Conservation (phyloP, 1,140 invertebrate species). For the Euwallacea fornicatus region DNA sequence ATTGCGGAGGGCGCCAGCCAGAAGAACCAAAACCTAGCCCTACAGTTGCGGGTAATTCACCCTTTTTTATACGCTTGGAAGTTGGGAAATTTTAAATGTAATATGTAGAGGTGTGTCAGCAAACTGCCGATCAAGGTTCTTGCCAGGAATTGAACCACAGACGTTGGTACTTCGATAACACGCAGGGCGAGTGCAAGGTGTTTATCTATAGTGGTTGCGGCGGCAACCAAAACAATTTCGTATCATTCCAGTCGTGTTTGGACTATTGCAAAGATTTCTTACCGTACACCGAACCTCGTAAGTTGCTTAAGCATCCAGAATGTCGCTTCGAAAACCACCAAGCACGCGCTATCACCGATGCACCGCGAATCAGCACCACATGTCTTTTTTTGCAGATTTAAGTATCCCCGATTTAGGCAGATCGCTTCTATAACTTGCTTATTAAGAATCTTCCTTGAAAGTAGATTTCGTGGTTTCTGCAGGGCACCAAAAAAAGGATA, state of each 20-base stretch:
- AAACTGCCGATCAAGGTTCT: conserved; percentile 69
- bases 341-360: too few relatives aligned
- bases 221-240: conserved; percentile 81
- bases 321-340: too few relatives aligned
- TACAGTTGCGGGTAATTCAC: conserved; percentile 22
- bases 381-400: background rate
- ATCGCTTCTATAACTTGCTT: too few relatives aligned
- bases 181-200: conserved; percentile 68
- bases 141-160: conserved; percentile 66
- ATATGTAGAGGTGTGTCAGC: conserved; percentile 55
- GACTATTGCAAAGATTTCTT: conserved; percentile 60
- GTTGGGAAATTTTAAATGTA: background rate
- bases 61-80: background rate
- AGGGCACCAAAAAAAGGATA: too few relatives aligned
- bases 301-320: conserved; percentile 40
- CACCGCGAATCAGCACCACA: too few relatives aligned
- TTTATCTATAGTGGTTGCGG: conserved; percentile 81
- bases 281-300: conserved; percentile 51
- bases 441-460: too few relatives aligned
- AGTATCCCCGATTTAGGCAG: background rate
- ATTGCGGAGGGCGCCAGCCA: conserved; percentile 59
- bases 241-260: conserved; percentile 69
- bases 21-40: conserved; percentile 38
- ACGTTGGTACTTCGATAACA: conserved; percentile 81
- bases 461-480: too few relatives aligned